Evolutionary conservation across 1,140 invertebrate species (phyloP).

Genomic region (Mycetomoellerius zeteki): DNA sequence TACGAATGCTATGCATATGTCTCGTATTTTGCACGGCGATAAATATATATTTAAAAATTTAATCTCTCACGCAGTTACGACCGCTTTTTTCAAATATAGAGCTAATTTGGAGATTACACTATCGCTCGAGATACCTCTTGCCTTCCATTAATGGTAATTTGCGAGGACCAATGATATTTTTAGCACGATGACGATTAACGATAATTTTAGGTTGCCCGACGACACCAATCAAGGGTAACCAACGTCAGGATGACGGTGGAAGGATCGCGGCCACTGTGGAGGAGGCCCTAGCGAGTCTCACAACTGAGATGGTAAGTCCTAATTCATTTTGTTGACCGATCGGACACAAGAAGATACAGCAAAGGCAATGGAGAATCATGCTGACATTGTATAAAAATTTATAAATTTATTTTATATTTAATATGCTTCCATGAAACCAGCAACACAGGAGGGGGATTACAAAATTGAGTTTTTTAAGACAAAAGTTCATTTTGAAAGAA

Average conservation of each 20-base stretch:
- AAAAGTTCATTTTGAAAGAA: background rate
- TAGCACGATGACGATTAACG: conserved; percentile 74
- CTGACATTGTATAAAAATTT: conserved; percentile 8
- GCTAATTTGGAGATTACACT: conserved; percentile 17
- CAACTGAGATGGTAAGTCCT: conserved; percentile 92
- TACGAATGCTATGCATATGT: conserved; percentile 13
- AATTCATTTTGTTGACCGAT: conserved; percentile 54
- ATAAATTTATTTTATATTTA: background rate
- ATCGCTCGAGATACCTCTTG: conserved; percentile 33
- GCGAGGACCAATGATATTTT: conserved; percentile 26
- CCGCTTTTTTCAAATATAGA: conserved; percentile 1
- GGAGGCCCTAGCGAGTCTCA: conserved; percentile 92
- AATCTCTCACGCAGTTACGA: background rate
- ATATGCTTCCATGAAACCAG: background rate
- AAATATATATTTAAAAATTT: conserved; percentile 6
- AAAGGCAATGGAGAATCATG: conserved; percentile 13
- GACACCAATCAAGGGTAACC: conserved; percentile 86
- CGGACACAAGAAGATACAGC: conserved; percentile 49
- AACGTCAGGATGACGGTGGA: conserved; percentile 80
- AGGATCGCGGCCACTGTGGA: conserved; percentile 88
- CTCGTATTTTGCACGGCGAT: background rate
- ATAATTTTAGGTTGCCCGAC: conserved; percentile 88
- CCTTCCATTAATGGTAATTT: conserved; percentile 21
- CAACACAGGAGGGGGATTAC: background rate
- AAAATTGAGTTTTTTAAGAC: background rate